These are phyloP conservation scores for Caretta caretta DNA, from an alignment of 2,113 vertebrate genomes.

Conservation along the genomic window DNA sequence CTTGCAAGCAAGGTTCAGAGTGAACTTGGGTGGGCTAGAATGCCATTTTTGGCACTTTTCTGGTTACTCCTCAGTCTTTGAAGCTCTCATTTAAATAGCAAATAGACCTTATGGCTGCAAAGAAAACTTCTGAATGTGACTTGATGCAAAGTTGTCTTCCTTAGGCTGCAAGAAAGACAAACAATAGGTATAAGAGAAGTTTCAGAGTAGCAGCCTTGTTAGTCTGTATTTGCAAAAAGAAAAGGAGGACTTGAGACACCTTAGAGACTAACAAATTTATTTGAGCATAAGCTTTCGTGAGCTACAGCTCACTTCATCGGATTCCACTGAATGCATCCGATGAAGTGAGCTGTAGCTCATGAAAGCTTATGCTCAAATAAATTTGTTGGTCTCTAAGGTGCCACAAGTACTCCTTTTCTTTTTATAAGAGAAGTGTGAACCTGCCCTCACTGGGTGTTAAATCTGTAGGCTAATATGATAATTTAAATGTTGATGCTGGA, in stretches of 20 bases:
- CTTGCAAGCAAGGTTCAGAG: slow-evolving; percentile 8
- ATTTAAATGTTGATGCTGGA: neutral
- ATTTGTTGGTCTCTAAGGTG: too few species aligned
- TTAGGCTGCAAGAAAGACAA: neutral
- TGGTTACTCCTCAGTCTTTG: neutral
- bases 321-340: too few species aligned
- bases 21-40: neutral
- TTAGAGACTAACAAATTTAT: too few species aligned
- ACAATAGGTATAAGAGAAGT: neutral
- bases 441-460: fast-evolving
- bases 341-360: too few species aligned
- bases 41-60: neutral
- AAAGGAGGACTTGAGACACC: too few species aligned
- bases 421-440: neutral
- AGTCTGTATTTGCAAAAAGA: too few species aligned
- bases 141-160: neutral
- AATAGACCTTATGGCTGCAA: neutral
- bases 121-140: neutral
- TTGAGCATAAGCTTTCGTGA: too few species aligned
- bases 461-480: neutral
- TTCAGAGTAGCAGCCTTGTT: too few species aligned
- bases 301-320: too few species aligned
- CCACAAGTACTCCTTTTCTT: too few species aligned
- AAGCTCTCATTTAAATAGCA: neutral
- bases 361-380: too few species aligned